Evolutionary conservation across 2,888 invertebrate species (phyloP), one percentile per base, ranked within the genome.

Genomic region (Lepeophtheirus nordmannii): DNA sequence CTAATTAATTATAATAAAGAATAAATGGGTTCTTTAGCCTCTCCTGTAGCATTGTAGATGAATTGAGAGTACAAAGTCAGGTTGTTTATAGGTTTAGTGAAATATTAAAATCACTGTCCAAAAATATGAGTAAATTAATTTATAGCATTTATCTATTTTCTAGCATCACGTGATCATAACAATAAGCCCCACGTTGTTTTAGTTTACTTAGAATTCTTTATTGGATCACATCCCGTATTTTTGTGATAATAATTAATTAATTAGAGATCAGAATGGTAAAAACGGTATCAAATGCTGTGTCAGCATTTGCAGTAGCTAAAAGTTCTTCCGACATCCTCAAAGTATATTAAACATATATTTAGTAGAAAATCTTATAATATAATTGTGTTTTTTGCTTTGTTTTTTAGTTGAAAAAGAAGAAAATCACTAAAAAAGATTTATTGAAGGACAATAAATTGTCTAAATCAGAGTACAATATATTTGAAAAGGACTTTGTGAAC

Each of bases 141-240:
- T n/a, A 7, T 7, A 30, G 30, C 30, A 30, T 7, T 30, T 5
- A 30, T 2, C 8, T 17, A 46, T 46, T n/a, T 46, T 46, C 53
- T 46, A n/a, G 14, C n/a, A 46, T 46, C 53, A 46, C 53, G 53
- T 46, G 53, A 46, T 46, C 53, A 46, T n/a, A 46, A 46, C 53
- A 46, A 46, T 5, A 14, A 46, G 17, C 14, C 14, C 53, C 53
- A 46, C 53, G 53, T 46, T 46, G 2, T 46, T 5, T 46, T 46
- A 30, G 30, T 46, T 46, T 1, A 5, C 14, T 46, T 8, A n/a
- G n/a, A 46, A 3, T 46, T 17, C 5, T n/a, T 8, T 5, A n/a
- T 46, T 46, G 53, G 53, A 8, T n/a, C 17, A 5, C 53, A 17
- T 46, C n/a, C 8, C 53, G 53, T n/a, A 17, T 17, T 17, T 14